phyloP scores from a whole-genome alignment of 2,797 vertebrate genomes.

The Galagoides demidoff region DNA sequence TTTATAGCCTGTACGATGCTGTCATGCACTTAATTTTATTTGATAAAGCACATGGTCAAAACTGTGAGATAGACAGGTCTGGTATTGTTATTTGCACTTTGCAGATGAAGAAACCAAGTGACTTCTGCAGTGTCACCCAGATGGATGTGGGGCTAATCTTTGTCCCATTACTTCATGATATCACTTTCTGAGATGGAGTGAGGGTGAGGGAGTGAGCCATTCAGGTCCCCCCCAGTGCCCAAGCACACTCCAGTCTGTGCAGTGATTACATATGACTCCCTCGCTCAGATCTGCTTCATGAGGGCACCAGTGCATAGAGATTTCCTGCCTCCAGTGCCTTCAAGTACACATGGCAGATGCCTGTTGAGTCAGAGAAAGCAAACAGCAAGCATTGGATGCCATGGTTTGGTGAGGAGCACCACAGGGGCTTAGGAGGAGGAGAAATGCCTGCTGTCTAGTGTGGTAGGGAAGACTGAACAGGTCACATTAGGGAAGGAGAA shows the following conservation, averaged over 20 bases:
- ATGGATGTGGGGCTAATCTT: too few species aligned
- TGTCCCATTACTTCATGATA: neutral
- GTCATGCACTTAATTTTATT: neutral
- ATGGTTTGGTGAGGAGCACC: neutral
- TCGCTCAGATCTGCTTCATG: neutral
- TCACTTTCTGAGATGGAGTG: neutral
- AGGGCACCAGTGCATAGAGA: neutral
- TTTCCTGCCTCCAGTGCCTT: neutral
- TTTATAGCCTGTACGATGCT: neutral
- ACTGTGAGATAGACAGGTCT: neutral
- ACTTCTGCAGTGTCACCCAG: neutral
- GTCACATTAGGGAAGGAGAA: neutral
- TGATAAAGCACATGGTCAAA: neutral
- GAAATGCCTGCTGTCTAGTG: neutral
- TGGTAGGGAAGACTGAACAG: neutral
- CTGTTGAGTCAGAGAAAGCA: neutral
- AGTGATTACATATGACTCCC: neutral
- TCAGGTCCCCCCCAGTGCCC: neutral
- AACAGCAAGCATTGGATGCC: neutral
- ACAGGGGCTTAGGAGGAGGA: neutral
- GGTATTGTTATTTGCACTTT: neutral
- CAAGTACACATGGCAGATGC: neutral
- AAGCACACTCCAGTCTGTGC: accelerated
- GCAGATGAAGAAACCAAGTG: neutral
- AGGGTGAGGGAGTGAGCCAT: accelerated